Evolutionary conservation across 2,888 invertebrate genomes (phyloP).

Genomic region (Mimumesa dahlbomi): DNA sequence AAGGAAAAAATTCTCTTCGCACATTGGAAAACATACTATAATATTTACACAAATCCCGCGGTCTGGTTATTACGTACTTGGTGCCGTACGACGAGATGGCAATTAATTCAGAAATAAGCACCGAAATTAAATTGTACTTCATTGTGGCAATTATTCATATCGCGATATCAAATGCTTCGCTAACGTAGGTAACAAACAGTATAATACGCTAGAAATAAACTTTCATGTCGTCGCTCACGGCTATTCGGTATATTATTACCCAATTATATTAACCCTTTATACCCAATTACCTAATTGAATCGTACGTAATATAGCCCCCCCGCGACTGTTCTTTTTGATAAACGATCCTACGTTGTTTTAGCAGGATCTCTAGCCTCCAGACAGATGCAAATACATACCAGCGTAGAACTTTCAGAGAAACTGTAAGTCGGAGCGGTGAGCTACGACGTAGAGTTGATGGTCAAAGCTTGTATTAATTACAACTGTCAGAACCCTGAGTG

Average conservation of each 20-base stretch:
- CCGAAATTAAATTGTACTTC: too few species aligned
- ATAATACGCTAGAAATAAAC: not conserved
- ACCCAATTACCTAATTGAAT: slow-evolving; percentile 46
- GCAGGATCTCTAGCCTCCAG: not conserved
- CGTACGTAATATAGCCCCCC: slow-evolving; percentile 21
- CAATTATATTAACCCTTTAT: slow-evolving; percentile 12
- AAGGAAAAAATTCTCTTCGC: too few species aligned
- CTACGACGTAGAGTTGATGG: slow-evolving; percentile 65
- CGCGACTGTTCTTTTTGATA: slow-evolving; percentile 26
- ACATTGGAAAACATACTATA: too few species aligned
- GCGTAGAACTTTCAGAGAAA: slow-evolving; percentile 53
- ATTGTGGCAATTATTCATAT: not conserved
- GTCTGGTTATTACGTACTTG: too few species aligned
- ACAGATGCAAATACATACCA: slow-evolving; percentile 36
- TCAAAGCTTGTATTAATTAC: slow-evolving; percentile 76
- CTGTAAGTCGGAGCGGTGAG: slow-evolving; percentile 37
- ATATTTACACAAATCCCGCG: too few species aligned
- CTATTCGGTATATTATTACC: slow-evolving; percentile 4
- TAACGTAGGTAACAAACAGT: not conserved
- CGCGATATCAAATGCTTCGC: not conserved
- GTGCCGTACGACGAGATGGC: too few species aligned
- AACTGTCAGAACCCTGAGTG: slow-evolving; percentile 66
- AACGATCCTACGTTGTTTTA: slow-evolving; percentile 23
- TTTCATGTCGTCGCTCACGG: not conserved
- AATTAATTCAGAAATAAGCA: too few species aligned